Base-by-base conservation (phyloP, 37 sponge, comb jelly and placozoan species). In the Trichoplax adhaerens region DNA sequence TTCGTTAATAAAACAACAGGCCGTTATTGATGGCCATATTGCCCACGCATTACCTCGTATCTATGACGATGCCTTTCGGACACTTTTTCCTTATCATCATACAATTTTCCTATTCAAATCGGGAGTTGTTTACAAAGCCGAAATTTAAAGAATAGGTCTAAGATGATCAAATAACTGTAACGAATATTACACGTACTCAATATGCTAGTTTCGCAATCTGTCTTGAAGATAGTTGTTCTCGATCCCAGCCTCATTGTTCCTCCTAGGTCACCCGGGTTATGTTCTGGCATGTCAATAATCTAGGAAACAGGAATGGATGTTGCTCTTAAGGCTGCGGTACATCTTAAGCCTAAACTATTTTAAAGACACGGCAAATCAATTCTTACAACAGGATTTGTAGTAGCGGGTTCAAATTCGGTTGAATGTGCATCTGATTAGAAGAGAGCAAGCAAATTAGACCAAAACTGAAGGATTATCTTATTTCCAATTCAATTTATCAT, bases 251-350 rank as follows among this genome's bases (percentile, higher is more conserved):
- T 79, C 96, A 94, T 94, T 58, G 96, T 93, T 46, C 85, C 96
- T 10, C 96, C 96, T 77, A 90, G 81, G 54, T 90, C 71, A 1
- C 88, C 91, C 54, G 85, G 83, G 72, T 86, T 87, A 86, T 87
- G 91, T 66, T 94, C 96, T 0, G 96, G 96, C 96, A 94, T 94
- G 75, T 94, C 96, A 48, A 94, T 84, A 3, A 87, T 76, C 80
- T 8, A 66, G 50, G 50, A 66, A 12, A 10, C 58, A 60, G 58
- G n/a, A 51, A 3, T n/a, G 5, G 48, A 29, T 29, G 0, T 2
- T 70, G 55, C 54, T 66, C 50, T 66, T 52, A 66, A 52, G 68
- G 10, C 52, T 66, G 68, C 50, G 29, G 29, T 29, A 29, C 68
- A 0, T 66, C 50, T 10, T 3, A 69, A 57, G 56, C 57, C 0